Percentiles rank a stretch among this genome's conserved stretches.
These are phyloP conservation scores for Cassiopea xamachana DNA, from an alignment of 30 jellyfish, hydroid and myxozoan species.

Conservation along the genomic window DNA sequence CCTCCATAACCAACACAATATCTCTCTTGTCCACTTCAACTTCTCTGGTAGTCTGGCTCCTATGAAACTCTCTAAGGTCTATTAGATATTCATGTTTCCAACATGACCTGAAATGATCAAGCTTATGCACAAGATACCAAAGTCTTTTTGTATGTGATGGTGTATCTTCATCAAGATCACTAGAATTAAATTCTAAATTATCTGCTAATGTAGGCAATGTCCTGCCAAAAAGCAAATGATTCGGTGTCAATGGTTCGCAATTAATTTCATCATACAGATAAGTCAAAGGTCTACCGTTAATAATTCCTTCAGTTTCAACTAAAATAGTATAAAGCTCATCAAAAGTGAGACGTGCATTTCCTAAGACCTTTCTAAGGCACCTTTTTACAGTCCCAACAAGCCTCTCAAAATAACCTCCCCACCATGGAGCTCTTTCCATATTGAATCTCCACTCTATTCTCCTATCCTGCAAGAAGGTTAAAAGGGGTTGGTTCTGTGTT, in stretches of 20 bases:
- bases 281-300: slow-evolving; percentile 25
- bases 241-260: slow-evolving; percentile 5
- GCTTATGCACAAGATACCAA: slow-evolving; percentile 10
- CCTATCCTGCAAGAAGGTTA: too few species aligned
- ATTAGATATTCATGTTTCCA: slow-evolving; percentile 45
- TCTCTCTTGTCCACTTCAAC: not conserved
- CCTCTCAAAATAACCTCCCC: too few species aligned
- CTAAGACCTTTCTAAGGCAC: too few species aligned
- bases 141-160: slow-evolving; percentile 2
- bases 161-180: not conserved
- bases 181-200: slow-evolving; percentile 18
- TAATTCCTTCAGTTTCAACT: slow-evolving; percentile 4
- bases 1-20: not conserved
- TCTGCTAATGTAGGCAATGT: slow-evolving; percentile 11
- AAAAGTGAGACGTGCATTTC: too few species aligned
- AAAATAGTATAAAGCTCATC: not conserved
- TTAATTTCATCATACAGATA: slow-evolving; percentile 3
- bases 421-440: too few species aligned
- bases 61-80: slow-evolving; percentile 17
- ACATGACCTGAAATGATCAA: not conserved
- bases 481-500: too few species aligned
- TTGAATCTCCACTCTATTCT: too few species aligned
- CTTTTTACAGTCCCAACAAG: too few species aligned
- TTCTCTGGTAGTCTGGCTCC: not conserved
- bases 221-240: slow-evolving; percentile 19